Evolutionary conservation across 2,113 vertebrate genomes (phyloP), one percentile per base, ranked within the genome.

Genomic region (Sebastes schlegelii): DNA sequence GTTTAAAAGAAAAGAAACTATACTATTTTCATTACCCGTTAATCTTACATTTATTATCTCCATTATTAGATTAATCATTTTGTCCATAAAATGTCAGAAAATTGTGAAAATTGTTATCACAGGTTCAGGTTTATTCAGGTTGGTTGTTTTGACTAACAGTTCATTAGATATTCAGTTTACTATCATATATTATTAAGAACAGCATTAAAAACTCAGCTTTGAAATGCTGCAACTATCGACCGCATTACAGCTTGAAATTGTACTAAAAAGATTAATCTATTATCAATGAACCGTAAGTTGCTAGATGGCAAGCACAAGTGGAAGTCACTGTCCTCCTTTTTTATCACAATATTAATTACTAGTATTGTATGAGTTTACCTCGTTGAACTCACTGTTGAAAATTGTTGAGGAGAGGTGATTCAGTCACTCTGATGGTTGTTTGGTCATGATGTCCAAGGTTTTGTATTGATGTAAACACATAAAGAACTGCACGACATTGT

Each of bases 311-410:
- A 71, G 54, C 5, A 4, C 8, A 19, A 43, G 8, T 23, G 19
- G 23, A 26, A 26, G 46, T 71, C 1, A 9, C 34, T 4, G 1
- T 19, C 13, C 10, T 19, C 46, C 4, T n/a, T 23, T 61, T 58
- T n/a, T 2, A 40, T 14, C 17, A 48, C 10, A 26, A 14, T 9
- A 7, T 21, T 5, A 17, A 3, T n/a, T 23, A 52, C 6, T n/a
- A 19, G 17, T 23, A 54, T 5, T 54, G 8, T 4, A 17, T 8
- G 46, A 58, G 13, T 4, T 8, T 7, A 26, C 7, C 12, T 71
- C 14, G 34, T 68, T 83, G 21, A 91, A n/a, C 19, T 40, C 7
- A 43, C 8, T 26, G 8, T 48, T 76, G 8, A 61, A 57, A 55
- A 14, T 34, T 58, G 12, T 62, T 6, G 14, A 40, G 52, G 26